Conservation (phyloP, 2,888 invertebrate species). For the Nasonovia ribisnigri region DNA sequence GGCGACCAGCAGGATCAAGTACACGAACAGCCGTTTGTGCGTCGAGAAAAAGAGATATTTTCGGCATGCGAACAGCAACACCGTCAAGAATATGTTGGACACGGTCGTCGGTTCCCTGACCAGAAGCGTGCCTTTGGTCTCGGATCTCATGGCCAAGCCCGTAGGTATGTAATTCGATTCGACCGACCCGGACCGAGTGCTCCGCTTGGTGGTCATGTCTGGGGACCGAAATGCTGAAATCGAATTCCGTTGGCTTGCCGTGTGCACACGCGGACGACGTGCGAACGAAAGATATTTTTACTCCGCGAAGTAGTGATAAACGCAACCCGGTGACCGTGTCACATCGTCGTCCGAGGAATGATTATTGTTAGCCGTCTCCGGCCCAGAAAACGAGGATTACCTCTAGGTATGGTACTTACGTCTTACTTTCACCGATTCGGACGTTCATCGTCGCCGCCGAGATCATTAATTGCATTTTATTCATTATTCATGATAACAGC, state of each 20-base stretch:
- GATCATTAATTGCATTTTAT: neutral
- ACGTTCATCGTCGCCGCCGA: neutral
- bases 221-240: neutral
- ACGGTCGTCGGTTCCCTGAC: constrained; percentile 87
- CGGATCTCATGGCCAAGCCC: constrained; percentile 69
- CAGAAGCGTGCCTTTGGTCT: constrained; percentile 82
- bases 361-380: neutral
- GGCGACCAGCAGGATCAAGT: constrained; percentile 85
- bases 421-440: neutral
- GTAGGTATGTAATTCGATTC: constrained; percentile 33
- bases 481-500: neutral
- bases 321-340: neutral
- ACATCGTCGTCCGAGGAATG: neutral
- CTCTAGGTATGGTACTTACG: neutral
- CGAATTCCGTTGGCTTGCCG: neutral
- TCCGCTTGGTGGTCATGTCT: constrained; percentile 27
- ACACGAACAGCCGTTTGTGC: constrained; percentile 86
- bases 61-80: constrained; percentile 89
- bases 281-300: neutral
- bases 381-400: neutral
- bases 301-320: neutral
- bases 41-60: constrained; percentile 89
- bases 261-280: neutral
- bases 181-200: constrained; percentile 24
- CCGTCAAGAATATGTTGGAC: constrained; percentile 83